Conservation (phyloP, 2,113 vertebrate genomes). For the Ochotona princeps region DNA sequence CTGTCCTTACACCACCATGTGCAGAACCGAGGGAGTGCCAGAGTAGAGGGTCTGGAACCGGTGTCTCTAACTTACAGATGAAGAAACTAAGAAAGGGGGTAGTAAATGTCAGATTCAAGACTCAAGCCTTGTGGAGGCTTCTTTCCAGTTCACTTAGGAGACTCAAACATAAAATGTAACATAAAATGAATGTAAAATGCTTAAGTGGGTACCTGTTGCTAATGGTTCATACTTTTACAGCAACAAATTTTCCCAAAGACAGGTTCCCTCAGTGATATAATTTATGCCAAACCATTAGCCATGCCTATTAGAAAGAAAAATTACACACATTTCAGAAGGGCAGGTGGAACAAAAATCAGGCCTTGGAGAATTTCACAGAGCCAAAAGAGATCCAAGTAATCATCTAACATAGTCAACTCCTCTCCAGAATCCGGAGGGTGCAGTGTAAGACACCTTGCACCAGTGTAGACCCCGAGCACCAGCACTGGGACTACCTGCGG, state of each 20-base stretch:
- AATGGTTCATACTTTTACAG: slow-evolving; percentile 60
- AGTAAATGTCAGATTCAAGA: background rate
- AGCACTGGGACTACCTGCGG: background rate
- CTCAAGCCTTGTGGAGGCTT: background rate
- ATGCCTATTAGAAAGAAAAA: slow-evolving; percentile 73
- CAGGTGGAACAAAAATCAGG: slow-evolving; percentile 52
- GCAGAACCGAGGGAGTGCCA: background rate
- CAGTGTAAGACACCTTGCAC: slow-evolving; percentile 25
- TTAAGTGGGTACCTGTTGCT: slow-evolving; percentile 59
- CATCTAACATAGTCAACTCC: slow-evolving; percentile 13
- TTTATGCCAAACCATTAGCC: slow-evolving; percentile 65
- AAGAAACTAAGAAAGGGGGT: slow-evolving; percentile 43
- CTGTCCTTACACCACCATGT: background rate
- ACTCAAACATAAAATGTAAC: slow-evolving; percentile 48
- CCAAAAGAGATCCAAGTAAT: slow-evolving; percentile 44
- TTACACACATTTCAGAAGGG: slow-evolving; percentile 60
- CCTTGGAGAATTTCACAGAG: slow-evolving; percentile 37
- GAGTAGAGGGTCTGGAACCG: background rate
- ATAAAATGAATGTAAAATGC: slow-evolving; percentile 54
- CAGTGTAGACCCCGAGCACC: background rate
- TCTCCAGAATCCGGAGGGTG: slow-evolving; percentile 27
- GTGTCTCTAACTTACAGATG: slow-evolving; percentile 31
- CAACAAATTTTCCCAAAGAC: slow-evolving; percentile 56
- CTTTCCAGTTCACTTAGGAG: slow-evolving; percentile 44
- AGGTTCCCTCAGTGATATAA: slow-evolving; percentile 32